phyloP scores from a whole-genome alignment of 2,888 invertebrate species.

The Panopea generosa region DNA sequence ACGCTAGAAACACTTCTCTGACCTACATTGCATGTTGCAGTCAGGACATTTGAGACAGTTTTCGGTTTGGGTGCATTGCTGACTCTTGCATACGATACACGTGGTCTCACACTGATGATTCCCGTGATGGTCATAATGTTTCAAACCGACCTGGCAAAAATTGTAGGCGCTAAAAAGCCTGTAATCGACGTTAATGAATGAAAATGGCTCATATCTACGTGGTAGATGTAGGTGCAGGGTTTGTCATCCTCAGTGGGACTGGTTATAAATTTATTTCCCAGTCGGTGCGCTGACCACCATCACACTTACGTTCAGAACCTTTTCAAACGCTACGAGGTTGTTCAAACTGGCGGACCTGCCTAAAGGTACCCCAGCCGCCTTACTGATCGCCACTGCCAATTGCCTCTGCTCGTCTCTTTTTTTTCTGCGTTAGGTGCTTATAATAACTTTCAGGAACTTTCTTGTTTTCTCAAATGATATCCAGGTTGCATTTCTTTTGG shows the following conservation, averaged over 20 bases:
- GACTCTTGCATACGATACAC: slow-evolving; percentile 35
- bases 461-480: slow-evolving; percentile 25
- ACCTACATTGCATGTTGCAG: slow-evolving; percentile 27
- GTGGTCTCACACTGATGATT: slow-evolving; percentile 26
- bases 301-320: slow-evolving; percentile 7
- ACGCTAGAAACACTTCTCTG: slow-evolving; percentile 18
- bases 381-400: background rate
- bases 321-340: slow-evolving; percentile 19
- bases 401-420: slow-evolving; percentile 6
- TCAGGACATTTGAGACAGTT: background rate
- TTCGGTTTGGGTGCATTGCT: slow-evolving; percentile 23
- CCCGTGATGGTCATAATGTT: slow-evolving; percentile 24
- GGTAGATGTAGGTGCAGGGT: slow-evolving; percentile 19
- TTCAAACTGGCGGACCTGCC: slow-evolving; percentile 22
- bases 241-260: background rate
- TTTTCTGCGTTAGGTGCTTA: slow-evolving; percentile 18
- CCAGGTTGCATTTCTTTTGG: slow-evolving; percentile 19
- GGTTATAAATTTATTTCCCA: slow-evolving; percentile 23
- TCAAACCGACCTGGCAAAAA: slow-evolving; percentile 19
- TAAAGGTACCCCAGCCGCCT: slow-evolving; percentile 13
- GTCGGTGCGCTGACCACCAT: slow-evolving; percentile 25
- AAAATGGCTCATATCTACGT: slow-evolving; percentile 22
- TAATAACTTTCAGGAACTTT: slow-evolving; percentile 36
- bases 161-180: slow-evolving; percentile 13
- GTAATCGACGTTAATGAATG: slow-evolving; percentile 13